phyloP scores from a whole-genome alignment of 2,888 invertebrate genomes.

The Trichopria drosophilae region DNA sequence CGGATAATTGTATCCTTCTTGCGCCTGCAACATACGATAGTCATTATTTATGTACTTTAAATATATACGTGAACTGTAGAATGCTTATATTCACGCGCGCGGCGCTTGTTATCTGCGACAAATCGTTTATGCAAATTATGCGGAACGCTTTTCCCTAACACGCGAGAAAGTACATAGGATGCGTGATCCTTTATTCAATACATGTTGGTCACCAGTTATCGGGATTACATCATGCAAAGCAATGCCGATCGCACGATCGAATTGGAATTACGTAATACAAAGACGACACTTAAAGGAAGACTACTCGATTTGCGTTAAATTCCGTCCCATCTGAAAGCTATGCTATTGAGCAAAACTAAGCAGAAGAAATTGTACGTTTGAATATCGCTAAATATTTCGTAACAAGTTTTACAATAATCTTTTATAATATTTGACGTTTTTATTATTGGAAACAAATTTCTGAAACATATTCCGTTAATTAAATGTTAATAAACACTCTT shows the following conservation, averaged over 20 bases:
- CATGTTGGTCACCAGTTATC: slow-evolving; percentile 31
- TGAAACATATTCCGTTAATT: too few relatives aligned
- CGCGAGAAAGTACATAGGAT: slow-evolving; percentile 20
- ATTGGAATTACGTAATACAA: too few relatives aligned
- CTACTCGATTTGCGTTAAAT: too few relatives aligned
- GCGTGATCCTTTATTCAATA: slow-evolving; percentile 23
- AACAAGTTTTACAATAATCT: not conserved
- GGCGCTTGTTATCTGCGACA: not conserved
- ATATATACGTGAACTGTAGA: too few relatives aligned
- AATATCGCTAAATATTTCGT: too few relatives aligned
- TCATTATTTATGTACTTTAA: too few relatives aligned
- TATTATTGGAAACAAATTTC: not conserved
- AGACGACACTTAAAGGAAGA: too few relatives aligned
- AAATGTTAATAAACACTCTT: too few relatives aligned
- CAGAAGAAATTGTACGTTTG: too few relatives aligned
- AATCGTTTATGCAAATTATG: slow-evolving; percentile 26
- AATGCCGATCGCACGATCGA: slow-evolving; percentile 14
- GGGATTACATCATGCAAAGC: slow-evolving; percentile 32
- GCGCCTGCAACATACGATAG: slow-evolving; percentile 63
- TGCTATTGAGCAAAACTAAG: too few relatives aligned
- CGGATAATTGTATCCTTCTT: slow-evolving; percentile 77
- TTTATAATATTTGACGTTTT: not conserved
- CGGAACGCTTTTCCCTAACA: slow-evolving; percentile 17
- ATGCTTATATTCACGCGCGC: too few relatives aligned
- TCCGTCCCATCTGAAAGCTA: too few relatives aligned